Percentiles rank a stretch among this genome's conserved stretches.
These are phyloP conservation scores for Drosophila pseudotakahashii DNA, from an alignment of 2,888 invertebrate genomes.

Conservation along the genomic window DNA sequence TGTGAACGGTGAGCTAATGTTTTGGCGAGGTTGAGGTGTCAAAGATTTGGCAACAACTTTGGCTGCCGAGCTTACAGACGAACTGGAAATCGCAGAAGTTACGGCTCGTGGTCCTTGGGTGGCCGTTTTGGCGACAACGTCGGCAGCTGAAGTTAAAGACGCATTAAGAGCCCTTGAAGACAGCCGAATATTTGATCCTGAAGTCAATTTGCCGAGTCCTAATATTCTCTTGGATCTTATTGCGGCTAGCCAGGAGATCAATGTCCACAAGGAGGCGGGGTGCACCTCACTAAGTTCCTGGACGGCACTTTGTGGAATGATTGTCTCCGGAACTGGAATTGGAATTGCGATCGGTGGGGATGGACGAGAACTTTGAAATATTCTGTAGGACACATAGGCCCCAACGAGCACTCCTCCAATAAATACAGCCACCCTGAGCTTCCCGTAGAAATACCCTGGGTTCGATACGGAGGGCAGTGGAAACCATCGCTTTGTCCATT, in stretches of 20 bases:
- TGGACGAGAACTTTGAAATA: not conserved
- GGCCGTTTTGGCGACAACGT: not conserved
- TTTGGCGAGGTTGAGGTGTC: not conserved
- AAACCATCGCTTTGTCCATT: not conserved
- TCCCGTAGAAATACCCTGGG: not conserved
- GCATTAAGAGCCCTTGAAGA: not conserved
- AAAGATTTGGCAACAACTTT: not conserved
- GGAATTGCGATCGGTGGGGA: not conserved
- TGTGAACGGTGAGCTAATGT: not conserved
- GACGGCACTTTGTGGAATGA: not conserved
- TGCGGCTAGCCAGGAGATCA: conserved; percentile 7
- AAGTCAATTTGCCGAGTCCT: not conserved
- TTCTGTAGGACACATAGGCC: not conserved
- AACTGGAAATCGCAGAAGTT: conserved; percentile 5
- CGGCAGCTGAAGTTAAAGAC: not conserved
- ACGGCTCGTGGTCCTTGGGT: not conserved
- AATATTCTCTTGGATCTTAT: conserved; percentile 1
- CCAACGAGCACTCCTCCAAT: conserved; percentile 1
- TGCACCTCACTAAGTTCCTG: not conserved
- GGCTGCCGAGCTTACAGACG: not conserved
- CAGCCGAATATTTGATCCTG: not conserved
- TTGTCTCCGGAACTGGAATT: not conserved
- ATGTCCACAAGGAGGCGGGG: conserved; percentile 3
- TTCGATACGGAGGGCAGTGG: not conserved
- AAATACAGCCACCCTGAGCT: not conserved